Conservation (phyloP, 2,888 invertebrate genomes). For the Melanargia galathea region DNA sequence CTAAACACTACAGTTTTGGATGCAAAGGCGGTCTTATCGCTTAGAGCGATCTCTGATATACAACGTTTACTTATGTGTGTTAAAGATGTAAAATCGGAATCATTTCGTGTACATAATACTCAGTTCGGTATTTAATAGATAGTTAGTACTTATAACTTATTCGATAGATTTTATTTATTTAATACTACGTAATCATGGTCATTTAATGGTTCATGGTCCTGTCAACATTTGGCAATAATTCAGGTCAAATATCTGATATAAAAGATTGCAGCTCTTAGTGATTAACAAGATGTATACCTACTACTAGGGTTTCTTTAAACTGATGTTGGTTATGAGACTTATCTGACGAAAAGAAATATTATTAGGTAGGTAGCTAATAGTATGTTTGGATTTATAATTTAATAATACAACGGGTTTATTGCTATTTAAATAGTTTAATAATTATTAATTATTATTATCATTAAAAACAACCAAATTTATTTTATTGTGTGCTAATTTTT, state of each 20-base stretch:
- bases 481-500: background rate
- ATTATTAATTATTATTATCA: background rate
- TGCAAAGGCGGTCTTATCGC: too few relatives aligned
- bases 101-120: too few relatives aligned
- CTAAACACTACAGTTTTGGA: too few relatives aligned
- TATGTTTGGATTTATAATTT: background rate
- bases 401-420: background rate
- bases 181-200: background rate
- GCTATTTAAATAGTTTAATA: background rate
- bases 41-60: too few relatives aligned
- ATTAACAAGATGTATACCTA: background rate
- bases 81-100: too few relatives aligned
- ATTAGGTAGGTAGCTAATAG: too few relatives aligned
- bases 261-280: constrained; percentile 2
- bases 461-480: background rate
- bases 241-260: constrained; percentile 10
- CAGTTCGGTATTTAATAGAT: too few relatives aligned
- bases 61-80: too few relatives aligned
- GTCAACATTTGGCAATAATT: constrained; percentile 19
- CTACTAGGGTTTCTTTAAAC: background rate
- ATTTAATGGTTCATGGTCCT: background rate
- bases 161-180: background rate
- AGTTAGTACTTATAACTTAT: too few relatives aligned
- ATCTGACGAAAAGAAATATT: too few relatives aligned
- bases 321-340: background rate